phyloP scores from a whole-genome alignment of 2,888 invertebrate species.

The Polia nebulosa region DNA sequence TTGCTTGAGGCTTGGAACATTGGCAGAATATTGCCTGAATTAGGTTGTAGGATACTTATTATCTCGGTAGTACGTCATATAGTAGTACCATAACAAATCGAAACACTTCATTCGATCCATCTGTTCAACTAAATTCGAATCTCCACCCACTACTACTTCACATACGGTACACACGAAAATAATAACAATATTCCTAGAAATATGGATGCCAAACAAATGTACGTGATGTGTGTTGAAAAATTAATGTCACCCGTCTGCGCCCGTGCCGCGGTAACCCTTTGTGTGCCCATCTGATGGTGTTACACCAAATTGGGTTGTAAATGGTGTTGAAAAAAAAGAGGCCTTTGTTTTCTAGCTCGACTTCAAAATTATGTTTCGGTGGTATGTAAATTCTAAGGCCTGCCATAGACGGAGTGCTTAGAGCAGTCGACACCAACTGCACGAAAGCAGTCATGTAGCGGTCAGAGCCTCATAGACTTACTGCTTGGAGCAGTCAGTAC shows the following conservation, averaged over 20 bases:
- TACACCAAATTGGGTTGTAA: conserved; percentile 45
- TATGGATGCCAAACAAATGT: conserved; percentile 48
- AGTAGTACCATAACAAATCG: neutral
- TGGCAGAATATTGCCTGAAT: too few relatives aligned
- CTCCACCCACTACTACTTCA: neutral
- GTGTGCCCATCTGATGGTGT: conserved; percentile 48
- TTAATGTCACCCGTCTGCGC: conserved; percentile 32
- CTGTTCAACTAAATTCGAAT: conserved; percentile 4
- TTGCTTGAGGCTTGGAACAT: too few relatives aligned
- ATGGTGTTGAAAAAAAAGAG: conserved; percentile 35
- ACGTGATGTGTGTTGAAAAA: conserved; percentile 56
- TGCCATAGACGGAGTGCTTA: too few relatives aligned
- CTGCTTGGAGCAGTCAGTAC: too few relatives aligned
- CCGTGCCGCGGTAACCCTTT: conserved; percentile 46
- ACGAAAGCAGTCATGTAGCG: too few relatives aligned
- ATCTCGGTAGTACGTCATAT: too few relatives aligned
- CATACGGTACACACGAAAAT: conserved; percentile 22
- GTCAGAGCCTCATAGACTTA: too few relatives aligned
- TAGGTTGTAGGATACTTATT: too few relatives aligned
- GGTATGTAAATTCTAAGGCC: neutral
- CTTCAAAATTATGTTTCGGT: conserved; percentile 25
- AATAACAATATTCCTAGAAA: conserved; percentile 42
- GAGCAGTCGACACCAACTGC: too few relatives aligned
- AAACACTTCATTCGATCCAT: neutral
- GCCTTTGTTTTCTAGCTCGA: conserved; percentile 37